Evolutionary conservation across 2,113 vertebrate species (phyloP).

Genomic region (Cnemophilus loriae): DNA sequence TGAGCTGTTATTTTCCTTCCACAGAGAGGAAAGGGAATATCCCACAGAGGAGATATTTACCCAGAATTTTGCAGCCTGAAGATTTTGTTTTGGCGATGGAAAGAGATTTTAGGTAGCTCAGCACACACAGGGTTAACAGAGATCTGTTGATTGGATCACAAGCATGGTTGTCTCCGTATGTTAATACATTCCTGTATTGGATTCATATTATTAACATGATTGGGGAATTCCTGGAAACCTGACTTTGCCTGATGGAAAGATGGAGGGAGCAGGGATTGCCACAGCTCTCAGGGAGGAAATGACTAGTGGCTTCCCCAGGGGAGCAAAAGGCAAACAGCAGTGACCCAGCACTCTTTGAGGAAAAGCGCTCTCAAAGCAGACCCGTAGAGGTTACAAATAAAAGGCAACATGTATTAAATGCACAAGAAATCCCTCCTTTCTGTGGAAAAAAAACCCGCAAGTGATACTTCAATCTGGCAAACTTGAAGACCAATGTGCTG

Average conservation of each 20-base stretch:
- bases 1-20: not conserved
- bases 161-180: not conserved
- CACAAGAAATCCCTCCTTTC: not conserved
- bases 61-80: not conserved
- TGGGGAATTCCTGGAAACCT: constrained; percentile 33
- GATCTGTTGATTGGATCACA: not conserved
- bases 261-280: constrained; percentile 29
- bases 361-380: constrained; percentile 25
- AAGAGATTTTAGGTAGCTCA: not conserved
- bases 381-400: constrained; percentile 20
- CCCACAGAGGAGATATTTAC: not conserved
- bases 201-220: not conserved
- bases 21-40: too few relatives aligned
- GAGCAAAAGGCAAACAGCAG: constrained; percentile 52
- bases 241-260: constrained; percentile 40
- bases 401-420: not conserved
- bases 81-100: not conserved
- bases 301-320: constrained; percentile 36
- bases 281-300: constrained; percentile 30
- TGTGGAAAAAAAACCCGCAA: not conserved
- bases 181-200: not conserved
- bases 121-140: not conserved
- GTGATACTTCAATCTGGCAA: not conserved
- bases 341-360: constrained; percentile 41
- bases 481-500: not conserved